Evolutionary conservation across 2,888 invertebrate genomes (phyloP), one percentile per base, ranked within the genome.

Genomic region (Himalopsyche japonica): DNA sequence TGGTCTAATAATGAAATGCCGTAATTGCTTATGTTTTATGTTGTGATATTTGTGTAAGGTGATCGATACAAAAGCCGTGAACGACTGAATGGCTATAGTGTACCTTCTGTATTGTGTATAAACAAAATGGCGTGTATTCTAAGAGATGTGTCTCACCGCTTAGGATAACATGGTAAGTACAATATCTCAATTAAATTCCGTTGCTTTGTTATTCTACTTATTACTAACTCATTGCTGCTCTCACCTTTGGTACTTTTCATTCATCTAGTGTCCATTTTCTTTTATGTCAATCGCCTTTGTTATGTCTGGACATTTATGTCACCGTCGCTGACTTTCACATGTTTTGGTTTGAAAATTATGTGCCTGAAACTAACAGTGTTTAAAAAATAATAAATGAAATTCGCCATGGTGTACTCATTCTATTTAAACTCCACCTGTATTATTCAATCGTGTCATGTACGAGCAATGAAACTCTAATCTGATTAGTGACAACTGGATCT

Each of bases 111-210:
- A 82, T 82, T 82, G 82, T 82, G 82, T 82, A 79, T 79, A 82
- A 82, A 82, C 82, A 82, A 82, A 79, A 82, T 82, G 82, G 82
- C 82, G 82, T 76, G 49, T 82, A 79, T 82, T 82, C 82, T 82
- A 34, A 18, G 82, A 82, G 79, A 82, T 82, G 30, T 82, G 37
- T 79, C 79, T 79, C 79, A 57, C 79, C 82, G 79, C 80, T 27
- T 79, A 79, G 79, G 47, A 82, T 82, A 82, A 82, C 79, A 82
- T 82, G 82, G 82, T 82, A 79, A 20, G 82, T 82, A 79, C 27
- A 27, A 77, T 34, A 34, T 43, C 77, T 37, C 37, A 34, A 37
- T 77, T 43, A 77, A 77, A 77, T n/a, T 7, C 64, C 37, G n/a
- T 43, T 27, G 43, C 78, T 43, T 20, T 34, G 20, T 57, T 24